Evolutionary conservation across 2,888 invertebrate species (phyloP), one percentile per base, ranked within the genome.

Genomic region (Aradus depressus): DNA sequence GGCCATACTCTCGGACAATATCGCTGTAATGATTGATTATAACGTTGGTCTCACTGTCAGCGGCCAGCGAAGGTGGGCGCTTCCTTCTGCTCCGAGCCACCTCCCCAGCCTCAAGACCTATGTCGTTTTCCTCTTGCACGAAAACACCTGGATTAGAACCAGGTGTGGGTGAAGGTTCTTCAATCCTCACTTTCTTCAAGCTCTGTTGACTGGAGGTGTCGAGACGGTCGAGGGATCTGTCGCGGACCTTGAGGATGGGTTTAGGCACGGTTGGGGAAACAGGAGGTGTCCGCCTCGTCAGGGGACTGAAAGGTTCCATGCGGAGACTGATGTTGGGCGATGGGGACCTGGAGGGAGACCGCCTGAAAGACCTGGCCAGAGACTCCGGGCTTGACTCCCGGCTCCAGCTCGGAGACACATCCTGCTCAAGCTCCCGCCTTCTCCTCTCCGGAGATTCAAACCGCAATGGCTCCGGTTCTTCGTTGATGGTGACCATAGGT

Each of bases 21-120:
- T 81, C 85, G 16, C 83, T 82, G 61, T 88, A 88, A 64, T 85
- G 82, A 68, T 84, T 84, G 14, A 83, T 81, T 0, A 82, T 79
- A 0, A 80, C 80, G 64, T 74, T 76, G 1, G 78, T 75, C 66
- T 80, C 82, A 58, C 84, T 82, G 43, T 71, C 71, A 23, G 39
- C 25, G 8, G 34, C 41, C 12, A 18, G 19, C 4, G 35, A 21
- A 10, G 16, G 44, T 28, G 5, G 10, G 73, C 65, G 64, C 70
- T 59, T 44, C 60, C 66, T 60, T 10, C 65, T 64, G 56, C 61
- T 68, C 49, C 65, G 62, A 2, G 68, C 67, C 2, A 65, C 65
- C 61, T 67, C 67, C 2, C 65, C 69, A 0, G 67, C 68, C 1
- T 65, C 65, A 2, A 69, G 48, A 3, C 67, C 60, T 10, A 65